These are phyloP conservation scores for Acanthurus leucopareius DNA, from an alignment of 2,797 vertebrate genomes.

Conservation along the genomic window DNA sequence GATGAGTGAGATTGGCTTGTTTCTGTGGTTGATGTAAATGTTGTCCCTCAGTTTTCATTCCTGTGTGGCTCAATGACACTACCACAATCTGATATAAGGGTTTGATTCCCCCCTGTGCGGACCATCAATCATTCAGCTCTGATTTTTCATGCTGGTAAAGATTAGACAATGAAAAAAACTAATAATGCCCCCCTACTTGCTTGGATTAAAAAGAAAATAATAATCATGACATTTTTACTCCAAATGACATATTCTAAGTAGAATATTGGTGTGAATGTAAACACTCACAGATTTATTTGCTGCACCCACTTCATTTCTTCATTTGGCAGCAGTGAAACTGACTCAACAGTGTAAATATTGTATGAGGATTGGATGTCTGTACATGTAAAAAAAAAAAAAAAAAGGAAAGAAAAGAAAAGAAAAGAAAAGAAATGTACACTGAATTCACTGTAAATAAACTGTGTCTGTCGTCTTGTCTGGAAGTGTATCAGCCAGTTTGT, in stretches of 20 bases:
- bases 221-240: not conserved
- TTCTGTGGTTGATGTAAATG: constrained; percentile 15
- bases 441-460: constrained; percentile 66
- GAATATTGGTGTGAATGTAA: constrained; percentile 32
- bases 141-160: not conserved
- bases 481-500: constrained; percentile 47
- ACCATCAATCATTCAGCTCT: constrained; percentile 13
- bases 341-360: constrained; percentile 67
- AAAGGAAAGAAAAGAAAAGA: no score
- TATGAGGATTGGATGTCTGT: constrained; percentile 66
- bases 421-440: no score
- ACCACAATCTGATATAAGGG: not conserved
- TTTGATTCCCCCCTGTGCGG: not conserved
- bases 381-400: constrained; percentile 47
- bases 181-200: not conserved
- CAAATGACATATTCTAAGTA: constrained; percentile 3
- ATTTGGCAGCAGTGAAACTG: constrained; percentile 25
- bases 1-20: constrained; percentile 15
- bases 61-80: constrained; percentile 22
- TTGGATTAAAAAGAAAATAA: no score
- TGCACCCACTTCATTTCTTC: not conserved
- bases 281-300: constrained; percentile 8
- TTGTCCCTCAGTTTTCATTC: constrained; percentile 11
- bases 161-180: not conserved
- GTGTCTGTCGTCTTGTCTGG: constrained; percentile 63